Evolutionary conservation across 2,888 invertebrate species (phyloP), one percentile per base, ranked within the genome.

Genomic region (Helobdella robusta): DNA sequence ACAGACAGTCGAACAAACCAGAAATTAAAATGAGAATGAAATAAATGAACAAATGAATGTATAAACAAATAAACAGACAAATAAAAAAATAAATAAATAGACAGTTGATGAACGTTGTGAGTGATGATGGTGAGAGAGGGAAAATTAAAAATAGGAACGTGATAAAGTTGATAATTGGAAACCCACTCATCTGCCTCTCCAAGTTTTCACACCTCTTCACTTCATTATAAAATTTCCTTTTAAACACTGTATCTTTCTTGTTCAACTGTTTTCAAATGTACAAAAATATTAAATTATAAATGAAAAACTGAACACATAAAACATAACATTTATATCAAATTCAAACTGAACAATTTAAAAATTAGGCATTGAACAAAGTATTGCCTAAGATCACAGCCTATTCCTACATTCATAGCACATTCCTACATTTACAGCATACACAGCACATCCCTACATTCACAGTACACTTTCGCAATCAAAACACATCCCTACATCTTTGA

Each of bases 191-290:
- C 79, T 93, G 94, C 66, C 94, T 85, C 82, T 95, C 94, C 97
- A 98, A 95, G 82, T 97, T 95, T 82, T 97, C 95, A 79, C 94
- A 97, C 60, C 97, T 86, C 59, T 95, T 86, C 54, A 97, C 93
- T 82, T 97, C 97, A 80, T 91, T 93, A 68, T 97, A 95, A 82
- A 95, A 97, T 80, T 95, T 95, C 70, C 94, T 85, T 86, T 97
- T 95, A 79, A 97, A 97, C 50, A 92, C 91, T 82, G 94, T 97
- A 30, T 94, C 91, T 81, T 94, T 92, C 1, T 93, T 91, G 82
- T 95, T 95, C 68, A 95, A 82, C 94, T 95, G 79, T 50, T 81
- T 68, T 8, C 35, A 61, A 65, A 48, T 18, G 23, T 35, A 6
- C 3, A n/a, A 34, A 2, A 6, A 34, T 11, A 6, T 4, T 20